These are phyloP conservation scores for Heterohyrax brucei DNA, from an alignment of 2,797 vertebrate species.

Conservation along the genomic window DNA sequence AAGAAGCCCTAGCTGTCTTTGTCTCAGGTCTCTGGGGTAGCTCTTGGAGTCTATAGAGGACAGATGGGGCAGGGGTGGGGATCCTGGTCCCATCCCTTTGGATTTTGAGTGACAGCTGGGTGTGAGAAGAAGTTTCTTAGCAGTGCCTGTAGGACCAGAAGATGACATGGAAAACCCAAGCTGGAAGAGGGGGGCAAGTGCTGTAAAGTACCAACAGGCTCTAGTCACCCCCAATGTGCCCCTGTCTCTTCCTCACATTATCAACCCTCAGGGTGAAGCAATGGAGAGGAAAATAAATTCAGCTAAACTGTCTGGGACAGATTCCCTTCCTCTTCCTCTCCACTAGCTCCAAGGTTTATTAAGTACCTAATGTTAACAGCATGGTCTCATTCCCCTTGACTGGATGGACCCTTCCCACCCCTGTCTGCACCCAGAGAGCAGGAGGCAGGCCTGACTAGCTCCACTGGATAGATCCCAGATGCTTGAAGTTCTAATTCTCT, in stretches of 20 bases:
- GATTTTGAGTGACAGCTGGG: conserved; percentile 64
- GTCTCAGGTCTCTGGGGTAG: conserved; percentile 52
- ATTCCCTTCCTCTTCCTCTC: conserved; percentile 76
- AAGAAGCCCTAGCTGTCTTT: conserved; percentile 47
- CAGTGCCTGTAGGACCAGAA: conserved; percentile 72
- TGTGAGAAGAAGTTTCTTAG: conserved; percentile 73
- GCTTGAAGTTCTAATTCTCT: conserved; percentile 55
- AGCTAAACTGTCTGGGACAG: conserved; percentile 86
- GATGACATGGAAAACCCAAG: conserved; percentile 67
- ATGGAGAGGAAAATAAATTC: conserved; percentile 89
- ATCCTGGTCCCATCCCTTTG: conserved; percentile 46
- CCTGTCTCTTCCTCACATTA: background rate
- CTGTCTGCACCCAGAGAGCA: conserved; percentile 69
- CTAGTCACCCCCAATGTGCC: conserved; percentile 39
- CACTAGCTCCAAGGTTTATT: conserved; percentile 84
- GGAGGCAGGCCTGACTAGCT: conserved; percentile 75
- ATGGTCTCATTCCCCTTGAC: conserved; percentile 82
- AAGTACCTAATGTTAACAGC: conserved; percentile 89
- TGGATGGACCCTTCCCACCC: conserved; percentile 71
- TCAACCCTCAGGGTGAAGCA: conserved; percentile 84
- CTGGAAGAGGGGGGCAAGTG: conserved; percentile 62
- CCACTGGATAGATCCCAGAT: conserved; percentile 70
- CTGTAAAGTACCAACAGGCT: conserved; percentile 73
- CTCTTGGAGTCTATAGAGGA: conserved; percentile 75
- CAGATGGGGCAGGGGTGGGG: background rate